Evolutionary conservation across 1,140 invertebrate genomes (phyloP).

Genomic region (Matsumurasca onukii): DNA sequence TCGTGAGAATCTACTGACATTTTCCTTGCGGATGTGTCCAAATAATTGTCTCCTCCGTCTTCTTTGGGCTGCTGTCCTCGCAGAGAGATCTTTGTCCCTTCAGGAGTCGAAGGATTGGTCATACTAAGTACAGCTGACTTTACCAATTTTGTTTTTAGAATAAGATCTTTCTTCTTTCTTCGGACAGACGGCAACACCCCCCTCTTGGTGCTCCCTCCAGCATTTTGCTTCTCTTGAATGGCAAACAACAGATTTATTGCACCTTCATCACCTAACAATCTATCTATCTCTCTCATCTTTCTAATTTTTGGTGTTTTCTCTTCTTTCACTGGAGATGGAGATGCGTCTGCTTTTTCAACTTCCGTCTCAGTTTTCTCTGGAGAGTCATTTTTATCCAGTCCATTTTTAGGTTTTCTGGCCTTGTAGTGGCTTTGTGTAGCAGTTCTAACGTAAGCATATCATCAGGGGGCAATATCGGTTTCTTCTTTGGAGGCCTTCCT

Average conservation of each 20-base stretch:
- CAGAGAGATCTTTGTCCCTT: conserved; percentile 14
- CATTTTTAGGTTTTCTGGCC: neutral
- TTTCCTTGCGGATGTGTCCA: conserved; percentile 32
- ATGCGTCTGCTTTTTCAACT: neutral
- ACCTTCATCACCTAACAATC: conserved; percentile 78
- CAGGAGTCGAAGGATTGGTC: conserved; percentile 36
- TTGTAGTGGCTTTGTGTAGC: neutral
- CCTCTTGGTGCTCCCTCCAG: conserved; percentile 33
- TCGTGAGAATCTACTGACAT: conserved; percentile 39
- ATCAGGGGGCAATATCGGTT: conserved; percentile 43
- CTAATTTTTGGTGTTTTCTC: conserved; percentile 10
- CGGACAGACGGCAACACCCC: conserved; percentile 45
- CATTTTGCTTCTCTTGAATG: conserved; percentile 55
- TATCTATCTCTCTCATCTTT: conserved; percentile 67
- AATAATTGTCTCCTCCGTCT: conserved; percentile 1
- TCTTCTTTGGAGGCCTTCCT: conserved; percentile 37
- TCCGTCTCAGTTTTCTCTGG: neutral
- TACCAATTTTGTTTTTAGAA: conserved; percentile 50
- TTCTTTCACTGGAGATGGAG: neutral
- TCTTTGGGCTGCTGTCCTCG: conserved; percentile 25
- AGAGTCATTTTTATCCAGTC: neutral
- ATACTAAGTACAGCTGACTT: conserved; percentile 57
- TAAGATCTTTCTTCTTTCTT: conserved; percentile 43
- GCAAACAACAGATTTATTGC: conserved; percentile 82
- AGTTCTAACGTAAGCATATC: conserved; percentile 52